Evolutionary conservation across 2,797 vertebrate genomes (phyloP), one percentile per base, ranked within the genome.

Genomic region (Lindbergichthys nudifrons): DNA sequence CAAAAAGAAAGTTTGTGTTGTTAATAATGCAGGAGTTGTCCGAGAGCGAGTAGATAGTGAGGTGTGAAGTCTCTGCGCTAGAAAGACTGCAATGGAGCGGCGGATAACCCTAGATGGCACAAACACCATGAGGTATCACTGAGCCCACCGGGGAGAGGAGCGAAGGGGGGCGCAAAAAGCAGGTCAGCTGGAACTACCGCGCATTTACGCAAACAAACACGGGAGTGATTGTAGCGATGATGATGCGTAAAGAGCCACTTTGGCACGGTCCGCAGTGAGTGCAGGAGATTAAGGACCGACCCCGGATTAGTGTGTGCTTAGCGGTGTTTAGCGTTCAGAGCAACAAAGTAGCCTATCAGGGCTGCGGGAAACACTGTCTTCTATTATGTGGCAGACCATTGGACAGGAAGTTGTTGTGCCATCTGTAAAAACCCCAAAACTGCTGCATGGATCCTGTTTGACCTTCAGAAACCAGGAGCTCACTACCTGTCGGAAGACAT

Each of bases 301-400:
- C 86, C 41, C 67, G 82, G 92, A 92, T 93, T 92, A 93, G 77
- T 63, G 60, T 60, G 81, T 48, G 73, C 54, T 89, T 88, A 91
- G 69, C 14, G 63, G 80, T 81, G 77, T 89, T 92, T 68, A 90
- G 70, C 79, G 21, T 73, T 76, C 78, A 84, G 81, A 76, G 81
- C 74, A 70, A 65, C 83, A 81, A 81, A 86, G 76, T 86, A 85
- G 81, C 89, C 88, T 75, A 80, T 82, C 83, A 86, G 87, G 64
- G 71, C 12, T 48, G 78, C 15, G 39, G 65, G 70, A 26, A 48
- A 15, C 45, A 60, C 19, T 2, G 23, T 58, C 12, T 64, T 39
- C 18, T 39, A 26, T 19, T 60, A 18, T 47, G 9, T 67, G 59
- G 26, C 61, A 16, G 19, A 30, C 14, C 8, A n/a, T 21, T 56